Evolutionary conservation across 2,888 invertebrate genomes (phyloP).

Genomic region (Parnassius orleans): DNA sequence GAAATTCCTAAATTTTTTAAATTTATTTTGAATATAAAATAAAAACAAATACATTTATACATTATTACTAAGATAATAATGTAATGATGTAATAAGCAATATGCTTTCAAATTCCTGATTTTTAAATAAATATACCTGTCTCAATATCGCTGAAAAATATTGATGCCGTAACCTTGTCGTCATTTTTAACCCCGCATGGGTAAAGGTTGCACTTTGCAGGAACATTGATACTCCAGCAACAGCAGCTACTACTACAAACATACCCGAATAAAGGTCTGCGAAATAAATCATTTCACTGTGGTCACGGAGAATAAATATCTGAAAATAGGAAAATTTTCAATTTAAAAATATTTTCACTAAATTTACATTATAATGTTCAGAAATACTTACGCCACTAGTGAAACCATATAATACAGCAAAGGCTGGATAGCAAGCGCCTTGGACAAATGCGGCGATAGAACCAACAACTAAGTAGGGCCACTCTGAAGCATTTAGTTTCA

Average conservation of each 20-base stretch:
- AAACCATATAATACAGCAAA: constrained; percentile 87
- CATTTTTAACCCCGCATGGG: constrained; percentile 87
- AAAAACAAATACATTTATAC: too few species aligned
- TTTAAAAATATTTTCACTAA: not conserved
- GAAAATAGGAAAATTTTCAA: constrained; percentile 34
- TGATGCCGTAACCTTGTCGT: constrained; percentile 83
- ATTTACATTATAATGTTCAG: not conserved
- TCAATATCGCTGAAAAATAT: constrained; percentile 77
- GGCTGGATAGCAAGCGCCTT: constrained; percentile 84
- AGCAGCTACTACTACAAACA: constrained; percentile 84
- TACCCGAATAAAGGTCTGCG: constrained; percentile 83
- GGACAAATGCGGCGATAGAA: constrained; percentile 82
- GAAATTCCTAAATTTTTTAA: too few species aligned
- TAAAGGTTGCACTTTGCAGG: constrained; percentile 86
- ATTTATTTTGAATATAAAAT: too few species aligned
- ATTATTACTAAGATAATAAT: too few species aligned
- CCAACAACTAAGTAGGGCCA: constrained; percentile 83
- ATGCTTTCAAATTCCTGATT: too few species aligned
- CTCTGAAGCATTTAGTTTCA: constrained; percentile 83
- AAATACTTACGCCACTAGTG: constrained; percentile 77
- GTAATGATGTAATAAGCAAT: too few species aligned
- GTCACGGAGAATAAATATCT: constrained; percentile 83
- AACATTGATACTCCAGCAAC: constrained; percentile 85
- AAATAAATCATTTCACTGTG: constrained; percentile 74
- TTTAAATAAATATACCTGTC: constrained; percentile 55